Evolutionary conservation across 30 jellyfish, hydroid and myxozoan genomes (phyloP), one percentile per base, ranked within the genome.

Genomic region (Chironex yamaguchii): DNA sequence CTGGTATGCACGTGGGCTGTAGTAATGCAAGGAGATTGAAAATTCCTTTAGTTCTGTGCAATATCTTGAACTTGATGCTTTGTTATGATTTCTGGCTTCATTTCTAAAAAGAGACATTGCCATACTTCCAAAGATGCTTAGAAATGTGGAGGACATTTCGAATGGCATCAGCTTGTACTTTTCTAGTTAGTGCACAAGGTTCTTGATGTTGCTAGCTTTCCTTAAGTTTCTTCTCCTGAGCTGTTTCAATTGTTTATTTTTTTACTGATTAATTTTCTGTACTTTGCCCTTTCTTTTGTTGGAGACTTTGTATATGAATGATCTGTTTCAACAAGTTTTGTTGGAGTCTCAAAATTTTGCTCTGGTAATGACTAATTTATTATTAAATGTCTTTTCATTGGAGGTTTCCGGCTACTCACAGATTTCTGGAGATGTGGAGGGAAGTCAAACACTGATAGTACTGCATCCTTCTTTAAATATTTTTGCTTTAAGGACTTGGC

Each of bases 371-470:
- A 20, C 4, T 34, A 25, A 27, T n/a, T n/a, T n/a, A n/a, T n/a
- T n/a, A n/a, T n/a, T 9, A 70, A 70, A 36, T 71, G 36, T 71
- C 84, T 23, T 21, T 67, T 29, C 66, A 11, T 20, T 14, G 13
- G 20, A 21, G 85, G 52, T 51, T 36, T 58, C 67, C 48, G 36
- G n/a, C n/a, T n/a, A n/a, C n/a, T n/a, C n/a, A n/a, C n/a, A n/a
- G n/a, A n/a, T 23, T 31, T 76, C 4, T 36, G 20, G 11, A 76
- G n/a, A 58, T 76, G 89, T n/a, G 52, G 67, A 4, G 77, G 89
- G 81, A 52, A 51, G 29, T 52, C 28, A 34, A 76, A 76, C 50
- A 76, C 22, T 52, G 89, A 76, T 2, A 79, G 89, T 9, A 76
- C 79, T 20, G 89, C 81, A 76, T 51, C 79, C 26, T 73, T 22